phyloP scores from a whole-genome alignment of 2,888 invertebrate species.

The Trachelus iudaicus region DNA sequence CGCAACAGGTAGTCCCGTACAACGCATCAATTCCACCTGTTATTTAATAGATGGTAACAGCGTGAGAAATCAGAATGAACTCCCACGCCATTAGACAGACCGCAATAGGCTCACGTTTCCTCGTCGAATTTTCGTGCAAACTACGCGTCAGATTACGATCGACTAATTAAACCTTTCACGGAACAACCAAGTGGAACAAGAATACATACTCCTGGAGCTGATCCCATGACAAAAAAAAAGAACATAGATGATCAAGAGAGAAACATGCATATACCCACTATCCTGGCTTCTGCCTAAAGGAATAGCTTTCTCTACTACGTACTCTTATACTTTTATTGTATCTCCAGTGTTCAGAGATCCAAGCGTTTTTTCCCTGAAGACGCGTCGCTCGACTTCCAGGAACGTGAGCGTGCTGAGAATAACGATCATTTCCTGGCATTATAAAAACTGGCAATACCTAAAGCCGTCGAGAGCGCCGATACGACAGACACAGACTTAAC shows the following conservation, averaged over 20 bases:
- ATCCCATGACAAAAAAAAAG: neutral
- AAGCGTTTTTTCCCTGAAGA: neutral
- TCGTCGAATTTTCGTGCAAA: neutral
- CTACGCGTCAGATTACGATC: neutral
- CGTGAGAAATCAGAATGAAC: neutral
- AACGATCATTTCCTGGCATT: neutral
- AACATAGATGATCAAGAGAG: neutral
- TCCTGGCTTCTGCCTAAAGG: neutral
- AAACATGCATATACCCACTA: neutral
- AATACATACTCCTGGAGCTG: neutral
- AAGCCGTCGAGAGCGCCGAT: neutral
- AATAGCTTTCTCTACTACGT: neutral
- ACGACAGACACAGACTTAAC: neutral
- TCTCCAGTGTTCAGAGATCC: neutral
- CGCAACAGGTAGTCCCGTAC: neutral
- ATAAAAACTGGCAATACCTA: neutral
- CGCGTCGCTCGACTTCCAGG: neutral
- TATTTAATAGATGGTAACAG: neutral
- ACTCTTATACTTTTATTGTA: neutral
- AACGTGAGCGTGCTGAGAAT: neutral
- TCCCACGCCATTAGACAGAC: neutral
- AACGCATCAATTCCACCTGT: neutral
- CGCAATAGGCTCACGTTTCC: neutral
- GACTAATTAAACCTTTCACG: neutral
- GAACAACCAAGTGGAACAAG: neutral